Percentiles rank a stretch among this genome's conserved stretches.
Conservation (phyloP, 2,888 invertebrate species). For the Drosophila anceps region DNA sequence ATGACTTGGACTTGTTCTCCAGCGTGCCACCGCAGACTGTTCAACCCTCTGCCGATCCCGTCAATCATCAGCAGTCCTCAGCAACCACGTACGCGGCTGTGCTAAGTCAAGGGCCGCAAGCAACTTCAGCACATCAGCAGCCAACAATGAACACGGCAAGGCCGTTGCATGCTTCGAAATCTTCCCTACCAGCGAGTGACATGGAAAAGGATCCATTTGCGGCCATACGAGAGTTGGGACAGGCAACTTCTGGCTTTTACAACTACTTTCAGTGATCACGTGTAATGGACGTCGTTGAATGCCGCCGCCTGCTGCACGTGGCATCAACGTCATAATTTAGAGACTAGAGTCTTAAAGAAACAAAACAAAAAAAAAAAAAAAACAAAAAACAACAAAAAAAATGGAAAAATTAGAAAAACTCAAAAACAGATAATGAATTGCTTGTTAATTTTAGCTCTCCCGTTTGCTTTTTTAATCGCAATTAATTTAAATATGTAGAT, state of each 20-base stretch:
- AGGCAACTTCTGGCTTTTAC: constrained; percentile 86
- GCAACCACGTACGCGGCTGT: constrained; percentile 85
- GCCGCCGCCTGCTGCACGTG: constrained; percentile 52
- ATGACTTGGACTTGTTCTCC: constrained; percentile 81
- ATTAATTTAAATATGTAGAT: constrained; percentile 70
- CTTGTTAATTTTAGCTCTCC: constrained; percentile 78
- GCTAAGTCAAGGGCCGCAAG: constrained; percentile 84
- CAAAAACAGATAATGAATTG: constrained; percentile 67
- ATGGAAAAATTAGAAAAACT: constrained; percentile 53
- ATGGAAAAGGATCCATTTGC: constrained; percentile 86
- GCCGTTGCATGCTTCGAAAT: constrained; percentile 40
- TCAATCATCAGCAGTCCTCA: constrained; percentile 63
- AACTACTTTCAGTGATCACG: constrained; percentile 87
- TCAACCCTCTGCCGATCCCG: constrained; percentile 33
- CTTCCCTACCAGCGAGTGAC: constrained; percentile 57
- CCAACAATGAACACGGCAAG: constrained; percentile 35
- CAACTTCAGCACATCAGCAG: constrained; percentile 36
- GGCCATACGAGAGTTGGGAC: constrained; percentile 86
- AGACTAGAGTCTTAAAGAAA: constrained; percentile 48
- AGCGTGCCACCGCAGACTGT: constrained; percentile 63
- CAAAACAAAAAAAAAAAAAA: constrained; percentile 33
- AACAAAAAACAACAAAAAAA: constrained; percentile 33
- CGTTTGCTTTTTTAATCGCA: constrained; percentile 68
- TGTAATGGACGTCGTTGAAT: constrained; percentile 17
- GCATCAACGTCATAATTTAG: constrained; percentile 51